Evolutionary conservation across 2,888 invertebrate species (phyloP), one percentile per base, ranked within the genome.

Genomic region (Bhutanitis thaidina): DNA sequence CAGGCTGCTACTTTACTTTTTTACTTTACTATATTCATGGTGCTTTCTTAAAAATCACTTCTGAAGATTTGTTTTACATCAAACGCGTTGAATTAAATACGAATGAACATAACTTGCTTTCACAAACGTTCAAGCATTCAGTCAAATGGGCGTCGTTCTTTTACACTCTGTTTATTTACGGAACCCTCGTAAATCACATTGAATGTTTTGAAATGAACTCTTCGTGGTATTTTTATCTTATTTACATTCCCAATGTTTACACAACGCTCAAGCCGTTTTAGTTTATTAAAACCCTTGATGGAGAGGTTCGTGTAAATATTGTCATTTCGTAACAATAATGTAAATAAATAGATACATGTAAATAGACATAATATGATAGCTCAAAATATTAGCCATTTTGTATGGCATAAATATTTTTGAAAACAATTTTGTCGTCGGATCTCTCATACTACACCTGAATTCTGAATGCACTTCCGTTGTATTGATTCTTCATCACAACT

Each of bases 211-310:
- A 40, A 40, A 51, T 51, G 39, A 46, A 41, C 51, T 45, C 36
- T 41, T 49, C 43, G 45, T 43, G 57, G 49, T 59, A 55, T 60
- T 59, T 56, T 58, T 60, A 59, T 53, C 53, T 55, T 53, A 56
- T 59, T 58, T 56, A 56, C 55, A 52, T 47, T 46, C 52, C 48
- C 45, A 47, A 52, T 57, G 59, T 59, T 60, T 60, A 43, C 58
- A 7, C 44, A 50, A 7, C 43, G 50, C 43, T 43, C 41, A 44
- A 46, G 44, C 46, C 49, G 35, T 16, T 30, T 34, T 32, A 41
- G 58, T 45, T 54, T 49, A 54, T 59, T 53, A 47, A 41, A 43
- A 39, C 14, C 47, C 12, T 45, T 27, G 45, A 25, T 40, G 14
- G 56, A 55, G 43, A 43, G 52, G 43, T 43, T 43, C 52, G 43